Evolutionary conservation across 2,888 invertebrate genomes (phyloP).

Genomic region (Adineta ricciae): DNA sequence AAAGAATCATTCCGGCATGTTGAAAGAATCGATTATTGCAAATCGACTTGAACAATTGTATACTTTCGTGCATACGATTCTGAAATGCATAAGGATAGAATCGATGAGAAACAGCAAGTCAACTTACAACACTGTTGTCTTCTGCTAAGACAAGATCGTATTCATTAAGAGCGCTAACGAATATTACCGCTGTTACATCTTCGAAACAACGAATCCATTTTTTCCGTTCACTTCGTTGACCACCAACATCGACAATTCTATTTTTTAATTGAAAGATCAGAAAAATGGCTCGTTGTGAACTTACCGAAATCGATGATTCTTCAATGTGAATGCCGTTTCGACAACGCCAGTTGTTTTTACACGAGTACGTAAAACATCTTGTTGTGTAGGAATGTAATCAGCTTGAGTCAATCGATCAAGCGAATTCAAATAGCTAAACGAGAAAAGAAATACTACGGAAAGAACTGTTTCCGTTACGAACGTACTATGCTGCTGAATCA

Average conservation of each 20-base stretch:
- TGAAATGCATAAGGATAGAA: not conserved
- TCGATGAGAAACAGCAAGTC: not conserved
- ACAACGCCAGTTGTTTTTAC: constrained; percentile 95
- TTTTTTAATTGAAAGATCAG: constrained; percentile 30
- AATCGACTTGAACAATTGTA: constrained; percentile 14
- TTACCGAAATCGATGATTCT: not conserved
- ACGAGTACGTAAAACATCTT: constrained; percentile 97
- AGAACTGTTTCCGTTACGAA: constrained; percentile 32
- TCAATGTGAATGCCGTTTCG: constrained; percentile 23
- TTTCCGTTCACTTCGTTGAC: constrained; percentile 80
- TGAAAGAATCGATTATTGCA: not conserved
- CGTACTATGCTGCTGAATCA: constrained; percentile 91
- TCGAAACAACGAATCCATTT: constrained; percentile 92
- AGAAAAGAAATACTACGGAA: not conserved
- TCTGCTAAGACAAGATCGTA: not conserved
- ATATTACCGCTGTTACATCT: constrained; percentile 76
- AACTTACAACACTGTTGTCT: not conserved
- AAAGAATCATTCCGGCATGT: not conserved
- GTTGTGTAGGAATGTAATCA: constrained; percentile 94
- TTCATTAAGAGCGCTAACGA: not conserved
- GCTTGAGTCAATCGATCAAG: constrained; percentile 87
- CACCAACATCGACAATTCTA: constrained; percentile 85
- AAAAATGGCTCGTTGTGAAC: too few relatives aligned
- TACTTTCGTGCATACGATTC: not conserved
- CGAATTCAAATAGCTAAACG: constrained; percentile 72